phyloP scores from a whole-genome alignment of 2,113 vertebrate genomes.

The Ailuropoda melanoleuca region DNA sequence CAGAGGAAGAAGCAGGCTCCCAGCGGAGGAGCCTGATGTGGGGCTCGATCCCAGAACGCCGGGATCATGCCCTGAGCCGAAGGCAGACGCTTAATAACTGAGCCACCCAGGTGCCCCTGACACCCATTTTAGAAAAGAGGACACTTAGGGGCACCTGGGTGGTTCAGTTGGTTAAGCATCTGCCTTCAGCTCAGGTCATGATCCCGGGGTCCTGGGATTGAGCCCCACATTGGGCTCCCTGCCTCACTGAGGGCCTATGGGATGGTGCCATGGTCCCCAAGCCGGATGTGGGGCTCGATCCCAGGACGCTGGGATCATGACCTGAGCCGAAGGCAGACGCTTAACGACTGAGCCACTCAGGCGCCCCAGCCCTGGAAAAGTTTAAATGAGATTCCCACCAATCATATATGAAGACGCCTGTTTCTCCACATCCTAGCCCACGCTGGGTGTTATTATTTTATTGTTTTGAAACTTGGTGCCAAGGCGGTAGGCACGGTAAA shows the following conservation, averaged over 20 bases:
- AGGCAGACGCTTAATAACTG: too few relatives aligned
- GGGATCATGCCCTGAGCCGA: too few relatives aligned
- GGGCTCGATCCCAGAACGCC: too few relatives aligned
- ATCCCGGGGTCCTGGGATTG: neutral
- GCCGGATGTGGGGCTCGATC: too few relatives aligned
- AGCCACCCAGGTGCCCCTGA: too few relatives aligned
- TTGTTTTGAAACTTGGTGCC: neutral
- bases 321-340: too few relatives aligned
- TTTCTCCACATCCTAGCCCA: neutral
- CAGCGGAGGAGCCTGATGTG: too few relatives aligned
- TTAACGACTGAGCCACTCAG: too few relatives aligned
- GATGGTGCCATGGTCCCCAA: neutral
- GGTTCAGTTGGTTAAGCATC: neutral
- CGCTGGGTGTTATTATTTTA: neutral
- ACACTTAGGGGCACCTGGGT: neutral
- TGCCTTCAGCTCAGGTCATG: neutral
- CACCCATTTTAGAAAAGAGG: neutral
- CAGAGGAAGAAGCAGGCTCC: too few relatives aligned
- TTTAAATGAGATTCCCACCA: neutral
- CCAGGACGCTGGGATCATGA: too few relatives aligned
- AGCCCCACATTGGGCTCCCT: neutral
- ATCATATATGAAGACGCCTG: rapidly evolving
- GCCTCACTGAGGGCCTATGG: neutral
- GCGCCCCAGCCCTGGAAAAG: neutral
- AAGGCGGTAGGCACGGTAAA: neutral